Evolutionary conservation across 2,113 vertebrate genomes (phyloP).

Genomic region (Steatornis caripensis): DNA sequence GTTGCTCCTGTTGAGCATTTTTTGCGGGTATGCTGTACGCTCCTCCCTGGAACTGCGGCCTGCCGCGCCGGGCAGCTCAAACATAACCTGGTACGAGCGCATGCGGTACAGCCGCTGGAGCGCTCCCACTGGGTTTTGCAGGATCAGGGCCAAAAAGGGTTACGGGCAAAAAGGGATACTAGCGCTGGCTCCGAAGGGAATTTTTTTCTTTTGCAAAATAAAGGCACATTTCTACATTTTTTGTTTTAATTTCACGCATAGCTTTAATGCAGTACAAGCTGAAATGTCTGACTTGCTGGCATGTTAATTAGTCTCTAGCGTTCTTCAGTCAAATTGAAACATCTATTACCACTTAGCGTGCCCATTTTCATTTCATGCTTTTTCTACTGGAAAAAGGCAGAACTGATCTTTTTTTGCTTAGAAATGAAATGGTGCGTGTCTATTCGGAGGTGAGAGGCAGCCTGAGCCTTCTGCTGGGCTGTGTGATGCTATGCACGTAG

Average conservation of each 20-base stretch:
- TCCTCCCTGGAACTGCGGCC: too few relatives aligned
- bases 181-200: neutral
- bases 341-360: neutral
- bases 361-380: neutral
- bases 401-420: neutral
- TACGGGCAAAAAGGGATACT: neutral
- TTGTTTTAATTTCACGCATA: neutral
- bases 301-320: neutral
- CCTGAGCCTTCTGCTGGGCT: neutral
- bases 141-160: neutral
- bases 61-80: neutral
- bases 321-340: neutral
- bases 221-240: neutral
- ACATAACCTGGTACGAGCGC: neutral
- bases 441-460: neutral
- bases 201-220: neutral
- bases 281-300: neutral
- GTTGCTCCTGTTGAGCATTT: rapidly evolving
- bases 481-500: conserved; percentile 43
- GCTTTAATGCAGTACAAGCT: neutral
- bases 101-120: neutral
- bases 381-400: neutral
- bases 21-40: neutral
- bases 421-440: neutral
- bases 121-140: neutral